Percentiles rank a stretch among this genome's conserved stretches.
Evolutionary conservation across 2,113 vertebrate species (phyloP).

Genomic region (Odontophorus gujanensis): DNA sequence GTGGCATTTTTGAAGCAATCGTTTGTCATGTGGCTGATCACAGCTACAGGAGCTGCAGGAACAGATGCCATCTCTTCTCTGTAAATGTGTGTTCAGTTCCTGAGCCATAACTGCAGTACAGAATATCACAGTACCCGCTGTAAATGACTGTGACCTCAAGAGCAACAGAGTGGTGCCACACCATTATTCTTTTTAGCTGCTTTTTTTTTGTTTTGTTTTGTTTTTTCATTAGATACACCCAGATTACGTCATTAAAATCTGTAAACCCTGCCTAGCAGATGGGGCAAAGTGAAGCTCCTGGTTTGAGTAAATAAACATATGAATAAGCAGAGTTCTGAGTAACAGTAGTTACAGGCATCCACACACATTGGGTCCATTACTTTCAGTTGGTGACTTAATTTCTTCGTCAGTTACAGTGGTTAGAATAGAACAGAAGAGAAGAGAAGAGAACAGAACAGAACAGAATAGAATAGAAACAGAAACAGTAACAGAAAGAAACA

Average conservation of each 20-base stretch:
- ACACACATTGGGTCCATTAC: not conserved
- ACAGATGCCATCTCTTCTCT: not conserved
- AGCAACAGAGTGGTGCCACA: not conserved
- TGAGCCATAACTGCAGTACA: not conserved
- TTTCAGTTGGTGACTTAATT: not conserved
- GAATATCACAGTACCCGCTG: not conserved
- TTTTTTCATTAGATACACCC: not conserved
- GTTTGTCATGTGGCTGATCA: not conserved
- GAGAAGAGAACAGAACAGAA: too few relatives aligned
- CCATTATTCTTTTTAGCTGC: not conserved
- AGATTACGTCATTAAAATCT: not conserved
- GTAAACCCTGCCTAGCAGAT: not conserved
- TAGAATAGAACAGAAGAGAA: too few relatives aligned
- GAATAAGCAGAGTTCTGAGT: not conserved
- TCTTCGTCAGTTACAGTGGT: not conserved
- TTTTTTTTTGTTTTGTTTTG: too few relatives aligned
- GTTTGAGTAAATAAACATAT: not conserved
- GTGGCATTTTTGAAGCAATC: not conserved
- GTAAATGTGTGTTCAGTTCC: not conserved
- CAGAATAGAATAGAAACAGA: too few relatives aligned
- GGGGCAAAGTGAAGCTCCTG: not conserved
- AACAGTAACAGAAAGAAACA: too few relatives aligned
- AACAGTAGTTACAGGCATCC: not conserved
- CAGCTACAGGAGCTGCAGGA: not conserved
- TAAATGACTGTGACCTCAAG: not conserved